phyloP scores from a whole-genome alignment of 2,113 vertebrate species.

The Neomonachus schauinslandi region DNA sequence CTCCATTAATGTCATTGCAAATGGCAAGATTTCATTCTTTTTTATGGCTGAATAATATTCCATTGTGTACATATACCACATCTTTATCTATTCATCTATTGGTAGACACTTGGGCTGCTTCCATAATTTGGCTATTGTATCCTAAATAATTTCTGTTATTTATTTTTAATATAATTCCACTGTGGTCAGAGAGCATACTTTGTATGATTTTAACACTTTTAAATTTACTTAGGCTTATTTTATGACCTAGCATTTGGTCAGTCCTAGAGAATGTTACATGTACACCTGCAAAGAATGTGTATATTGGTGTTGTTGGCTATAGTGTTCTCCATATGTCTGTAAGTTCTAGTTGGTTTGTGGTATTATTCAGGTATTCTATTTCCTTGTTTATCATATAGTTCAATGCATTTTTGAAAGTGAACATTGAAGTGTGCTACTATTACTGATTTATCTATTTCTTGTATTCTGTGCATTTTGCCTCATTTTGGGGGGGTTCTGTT shows the following conservation, averaged over 20 bases:
- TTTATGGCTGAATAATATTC: background rate
- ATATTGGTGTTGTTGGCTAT: background rate
- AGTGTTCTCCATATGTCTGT: background rate
- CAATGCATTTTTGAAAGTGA: background rate
- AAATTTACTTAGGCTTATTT: background rate
- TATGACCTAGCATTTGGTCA: background rate
- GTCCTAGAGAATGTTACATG: background rate
- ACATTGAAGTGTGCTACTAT: background rate
- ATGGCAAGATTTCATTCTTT: background rate
- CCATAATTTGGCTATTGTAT: background rate
- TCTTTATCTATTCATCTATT: background rate
- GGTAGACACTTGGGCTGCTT: background rate
- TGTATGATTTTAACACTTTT: background rate
- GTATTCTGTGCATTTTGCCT: background rate
- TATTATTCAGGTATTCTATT: background rate
- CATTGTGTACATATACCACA: background rate
- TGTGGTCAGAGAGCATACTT: background rate
- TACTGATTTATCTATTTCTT: background rate
- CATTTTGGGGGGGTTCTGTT: background rate
- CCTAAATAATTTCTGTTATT: background rate
- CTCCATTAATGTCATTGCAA: background rate
- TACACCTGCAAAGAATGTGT: background rate
- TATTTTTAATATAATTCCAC: background rate
- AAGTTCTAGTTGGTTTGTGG: background rate
- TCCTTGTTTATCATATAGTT: background rate